Percentiles rank a stretch among this genome's conserved stretches.
phyloP scores from a whole-genome alignment of 2,888 invertebrate genomes.

The Rotaria macrura region DNA sequence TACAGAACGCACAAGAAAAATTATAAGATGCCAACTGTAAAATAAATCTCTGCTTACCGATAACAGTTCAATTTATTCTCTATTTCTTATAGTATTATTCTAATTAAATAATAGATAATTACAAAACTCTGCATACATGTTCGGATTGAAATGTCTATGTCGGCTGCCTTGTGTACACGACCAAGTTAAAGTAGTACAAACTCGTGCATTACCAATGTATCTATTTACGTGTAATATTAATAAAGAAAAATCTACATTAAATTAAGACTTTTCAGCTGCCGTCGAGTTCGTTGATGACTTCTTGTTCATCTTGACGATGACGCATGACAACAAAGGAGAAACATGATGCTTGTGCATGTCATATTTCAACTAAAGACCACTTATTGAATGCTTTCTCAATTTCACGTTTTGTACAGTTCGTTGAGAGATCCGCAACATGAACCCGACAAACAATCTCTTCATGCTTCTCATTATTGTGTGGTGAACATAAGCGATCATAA shows the following conservation, averaged over 20 bases:
- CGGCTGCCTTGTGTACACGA: conserved; percentile 53
- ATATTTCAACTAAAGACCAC: not conserved
- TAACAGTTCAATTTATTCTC: no score
- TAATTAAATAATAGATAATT: not conserved
- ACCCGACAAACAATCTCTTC: not conserved
- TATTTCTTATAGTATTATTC: not conserved
- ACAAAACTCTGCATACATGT: not conserved
- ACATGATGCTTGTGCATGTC: conserved; percentile 7
- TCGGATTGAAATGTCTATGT: not conserved
- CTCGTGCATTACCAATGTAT: conserved; percentile 53
- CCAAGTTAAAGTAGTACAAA: conserved; percentile 55
- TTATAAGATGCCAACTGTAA: no score
- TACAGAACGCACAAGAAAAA: no score
- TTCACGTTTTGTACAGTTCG: not conserved
- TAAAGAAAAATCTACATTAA: not conserved
- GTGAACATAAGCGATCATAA: not conserved
- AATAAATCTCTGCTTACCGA: no score
- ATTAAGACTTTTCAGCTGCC: not conserved
- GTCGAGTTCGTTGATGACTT: conserved; percentile 2
- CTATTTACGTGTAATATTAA: conserved; percentile 40
- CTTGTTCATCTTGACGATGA: conserved; percentile 7
- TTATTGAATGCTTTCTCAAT: not conserved
- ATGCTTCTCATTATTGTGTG: not conserved
- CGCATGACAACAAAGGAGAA: not conserved
- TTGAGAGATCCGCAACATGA: not conserved